phyloP scores from a whole-genome alignment of 2,113 vertebrate genomes.

The Osmerus eperlanus region DNA sequence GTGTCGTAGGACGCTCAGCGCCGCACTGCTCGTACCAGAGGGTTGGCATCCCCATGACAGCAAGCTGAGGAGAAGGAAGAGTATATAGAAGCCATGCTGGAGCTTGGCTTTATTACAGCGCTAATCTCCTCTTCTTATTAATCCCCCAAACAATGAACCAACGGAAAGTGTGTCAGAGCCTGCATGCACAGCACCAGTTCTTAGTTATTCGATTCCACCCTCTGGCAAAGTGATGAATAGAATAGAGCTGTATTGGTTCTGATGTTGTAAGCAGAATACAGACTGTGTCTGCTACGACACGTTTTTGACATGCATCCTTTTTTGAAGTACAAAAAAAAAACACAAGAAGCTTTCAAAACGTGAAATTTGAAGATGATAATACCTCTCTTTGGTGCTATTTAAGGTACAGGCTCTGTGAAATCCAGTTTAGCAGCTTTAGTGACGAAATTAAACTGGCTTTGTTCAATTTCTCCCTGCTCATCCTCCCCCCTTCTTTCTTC shows the following conservation, averaged over 20 bases:
- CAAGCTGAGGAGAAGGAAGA: too few relatives aligned
- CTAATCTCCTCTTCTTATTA: constrained; percentile 33
- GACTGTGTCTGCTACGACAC: not conserved
- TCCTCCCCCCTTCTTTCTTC: too few relatives aligned
- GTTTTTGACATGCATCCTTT: not conserved
- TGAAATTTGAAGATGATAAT: not conserved
- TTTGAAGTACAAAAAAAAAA: not conserved
- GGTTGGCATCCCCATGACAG: too few relatives aligned
- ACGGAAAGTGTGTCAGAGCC: not conserved
- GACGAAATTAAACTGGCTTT: not conserved
- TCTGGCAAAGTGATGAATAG: not conserved
- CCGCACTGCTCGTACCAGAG: too few relatives aligned
- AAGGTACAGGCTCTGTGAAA: not conserved
- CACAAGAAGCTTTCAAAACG: not conserved
- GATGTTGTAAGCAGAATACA: not conserved
- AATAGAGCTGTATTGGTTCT: not conserved
- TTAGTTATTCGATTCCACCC: not conserved
- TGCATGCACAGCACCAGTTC: not conserved
- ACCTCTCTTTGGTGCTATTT: not conserved
- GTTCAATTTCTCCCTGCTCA: too few relatives aligned
- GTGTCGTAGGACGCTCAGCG: too few relatives aligned
- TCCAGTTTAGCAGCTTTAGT: not conserved
- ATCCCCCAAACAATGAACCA: constrained; percentile 22
- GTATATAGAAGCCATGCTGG: not conserved
- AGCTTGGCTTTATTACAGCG: constrained; percentile 4